These are phyloP conservation scores for Cyclura pinguis DNA, from an alignment of 2,797 vertebrate genomes.

Conservation along the genomic window DNA sequence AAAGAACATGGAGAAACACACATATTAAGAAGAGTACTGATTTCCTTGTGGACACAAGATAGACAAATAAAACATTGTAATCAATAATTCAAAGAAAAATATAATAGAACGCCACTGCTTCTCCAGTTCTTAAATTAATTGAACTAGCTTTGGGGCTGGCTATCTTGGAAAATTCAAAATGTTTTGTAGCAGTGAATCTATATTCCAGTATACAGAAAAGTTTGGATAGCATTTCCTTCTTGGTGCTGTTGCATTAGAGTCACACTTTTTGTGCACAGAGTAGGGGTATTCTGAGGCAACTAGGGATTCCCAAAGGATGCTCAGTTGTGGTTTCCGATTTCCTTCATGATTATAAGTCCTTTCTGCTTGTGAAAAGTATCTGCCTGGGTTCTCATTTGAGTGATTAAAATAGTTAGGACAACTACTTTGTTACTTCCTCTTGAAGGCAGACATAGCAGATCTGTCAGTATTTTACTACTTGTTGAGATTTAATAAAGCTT, in stretches of 20 bases:
- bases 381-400: background rate
- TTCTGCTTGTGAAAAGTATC: background rate
- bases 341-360: background rate
- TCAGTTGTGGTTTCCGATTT: conserved; percentile 10
- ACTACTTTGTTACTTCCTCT: background rate
- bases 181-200: background rate
- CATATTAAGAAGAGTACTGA: conserved; percentile 8
- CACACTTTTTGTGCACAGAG: background rate
- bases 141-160: background rate
- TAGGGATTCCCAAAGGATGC: background rate
- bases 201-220: too few species aligned
- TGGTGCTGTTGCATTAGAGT: conserved; percentile 1
- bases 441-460: background rate
- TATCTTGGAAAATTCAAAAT: background rate
- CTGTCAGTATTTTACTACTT: background rate
- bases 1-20: background rate
- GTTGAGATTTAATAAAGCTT: background rate
- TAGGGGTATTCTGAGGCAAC: conserved; percentile 5
- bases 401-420: background rate
- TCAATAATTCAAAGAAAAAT: background rate
- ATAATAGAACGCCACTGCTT: background rate
- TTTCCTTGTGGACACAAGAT: background rate
- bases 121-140: conserved; percentile 2
- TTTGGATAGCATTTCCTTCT: background rate
- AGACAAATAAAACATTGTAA: background rate